phyloP scores from a whole-genome alignment of 2,888 invertebrate species.

The Phengaris arion region DNA sequence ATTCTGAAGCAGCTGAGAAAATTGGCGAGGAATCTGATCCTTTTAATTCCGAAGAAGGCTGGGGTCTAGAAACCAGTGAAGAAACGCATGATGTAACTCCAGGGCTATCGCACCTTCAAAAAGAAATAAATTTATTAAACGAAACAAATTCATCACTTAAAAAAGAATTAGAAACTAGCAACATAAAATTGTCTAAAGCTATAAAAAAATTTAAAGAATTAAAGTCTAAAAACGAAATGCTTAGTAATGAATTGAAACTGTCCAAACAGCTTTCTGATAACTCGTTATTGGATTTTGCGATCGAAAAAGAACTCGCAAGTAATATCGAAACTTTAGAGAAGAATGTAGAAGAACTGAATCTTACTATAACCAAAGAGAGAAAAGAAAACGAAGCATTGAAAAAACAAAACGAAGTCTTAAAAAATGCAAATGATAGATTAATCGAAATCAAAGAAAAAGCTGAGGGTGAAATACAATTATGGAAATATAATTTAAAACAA shows the following conservation, averaged over 20 bases:
- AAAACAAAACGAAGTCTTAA: slow-evolving; percentile 86
- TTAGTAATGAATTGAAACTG: slow-evolving; percentile 76
- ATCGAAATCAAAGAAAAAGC: slow-evolving; percentile 90
- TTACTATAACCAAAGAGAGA: slow-evolving; percentile 80
- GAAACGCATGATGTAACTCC: slow-evolving; percentile 55
- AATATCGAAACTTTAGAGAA: slow-evolving; percentile 84
- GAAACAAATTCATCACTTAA: slow-evolving; percentile 78
- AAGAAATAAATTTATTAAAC: slow-evolving; percentile 80
- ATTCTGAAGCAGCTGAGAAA: slow-evolving; percentile 47
- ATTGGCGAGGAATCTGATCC: slow-evolving; percentile 52
- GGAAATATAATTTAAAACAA: slow-evolving; percentile 85
- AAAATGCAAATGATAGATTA: slow-evolving; percentile 87
- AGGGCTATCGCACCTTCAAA: slow-evolving; percentile 78
- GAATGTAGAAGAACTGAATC: slow-evolving; percentile 78
- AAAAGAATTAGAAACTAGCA: slow-evolving; percentile 82
- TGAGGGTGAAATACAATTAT: slow-evolving; percentile 86
- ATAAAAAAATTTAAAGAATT: slow-evolving; percentile 91
- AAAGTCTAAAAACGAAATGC: slow-evolving; percentile 83
- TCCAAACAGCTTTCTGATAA: slow-evolving; percentile 75
- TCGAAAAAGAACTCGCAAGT: slow-evolving; percentile 88
- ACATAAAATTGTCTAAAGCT: slow-evolving; percentile 87
- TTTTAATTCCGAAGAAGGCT: slow-evolving; percentile 70
- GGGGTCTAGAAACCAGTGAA: slow-evolving; percentile 64
- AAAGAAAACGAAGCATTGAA: slow-evolving; percentile 83
- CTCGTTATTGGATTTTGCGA: slow-evolving; percentile 85